A percentile compares a stretch with the other conserved stretches of the same genome.
Conservation (phyloP, 2,888 invertebrate genomes). For the Xylota sylvarum region DNA sequence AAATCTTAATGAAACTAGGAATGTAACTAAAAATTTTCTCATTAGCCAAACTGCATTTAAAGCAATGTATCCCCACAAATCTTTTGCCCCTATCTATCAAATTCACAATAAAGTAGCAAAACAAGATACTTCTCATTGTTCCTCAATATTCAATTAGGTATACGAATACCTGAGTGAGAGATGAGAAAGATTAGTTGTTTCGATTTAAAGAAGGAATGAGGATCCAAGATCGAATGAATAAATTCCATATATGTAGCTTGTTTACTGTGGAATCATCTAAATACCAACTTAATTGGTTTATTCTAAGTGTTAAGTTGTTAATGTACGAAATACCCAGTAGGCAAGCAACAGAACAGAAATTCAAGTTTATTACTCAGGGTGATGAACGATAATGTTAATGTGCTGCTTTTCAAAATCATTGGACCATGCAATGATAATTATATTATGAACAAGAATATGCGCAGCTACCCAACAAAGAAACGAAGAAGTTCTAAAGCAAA, state of each 20-base stretch:
- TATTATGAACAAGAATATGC: conserved; percentile 20
- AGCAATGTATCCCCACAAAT: too few species aligned
- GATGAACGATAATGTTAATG: conserved; percentile 37
- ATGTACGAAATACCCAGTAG: background rate
- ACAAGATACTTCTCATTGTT: too few species aligned
- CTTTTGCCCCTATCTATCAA: too few species aligned
- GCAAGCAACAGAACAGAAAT: background rate
- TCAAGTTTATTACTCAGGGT: background rate
- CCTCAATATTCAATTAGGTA: too few species aligned
- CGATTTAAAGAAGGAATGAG: too few species aligned
- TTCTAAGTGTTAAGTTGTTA: background rate
- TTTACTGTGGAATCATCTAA: background rate
- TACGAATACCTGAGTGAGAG: too few species aligned
- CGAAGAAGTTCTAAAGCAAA: background rate
- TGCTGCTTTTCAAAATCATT: conserved; percentile 34
- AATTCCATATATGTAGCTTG: background rate
- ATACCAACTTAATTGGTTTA: background rate
- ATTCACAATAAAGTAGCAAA: too few species aligned
- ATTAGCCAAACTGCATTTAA: too few species aligned
- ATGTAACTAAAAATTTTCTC: too few species aligned
- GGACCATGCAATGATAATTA: conserved; percentile 43
- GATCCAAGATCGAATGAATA: background rate
- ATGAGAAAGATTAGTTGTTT: too few species aligned
- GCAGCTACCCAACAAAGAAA: background rate
- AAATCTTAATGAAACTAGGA: too few species aligned